A percentile compares a stretch with the other conserved stretches of the same genome.
Conservation (phyloP, 2,888 invertebrate species). For the Tillus elongatus region DNA sequence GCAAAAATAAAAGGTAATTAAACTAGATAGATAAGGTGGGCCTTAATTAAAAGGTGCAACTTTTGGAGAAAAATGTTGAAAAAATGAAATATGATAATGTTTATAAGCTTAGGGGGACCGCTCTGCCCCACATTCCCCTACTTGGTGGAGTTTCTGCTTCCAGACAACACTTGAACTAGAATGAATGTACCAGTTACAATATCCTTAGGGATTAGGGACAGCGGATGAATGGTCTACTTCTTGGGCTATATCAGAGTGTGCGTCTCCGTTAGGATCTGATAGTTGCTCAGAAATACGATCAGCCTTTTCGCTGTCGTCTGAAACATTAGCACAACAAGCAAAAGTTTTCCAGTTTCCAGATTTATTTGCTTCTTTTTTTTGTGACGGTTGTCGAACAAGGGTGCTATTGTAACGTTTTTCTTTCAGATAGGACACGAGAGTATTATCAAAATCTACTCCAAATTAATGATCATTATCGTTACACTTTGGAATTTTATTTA, state of each 20-base stretch:
- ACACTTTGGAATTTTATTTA: background rate
- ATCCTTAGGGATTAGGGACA: constrained; percentile 14
- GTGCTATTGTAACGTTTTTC: constrained; percentile 17
- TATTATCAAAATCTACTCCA: constrained; percentile 10
- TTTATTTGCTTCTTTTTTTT: constrained; percentile 15
- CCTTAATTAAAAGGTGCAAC: no score
- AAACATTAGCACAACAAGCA: constrained; percentile 13
- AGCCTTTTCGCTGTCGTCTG: constrained; percentile 12
- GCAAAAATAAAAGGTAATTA: no score
- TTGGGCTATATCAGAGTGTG: constrained; percentile 13
- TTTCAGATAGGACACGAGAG: constrained; percentile 16
- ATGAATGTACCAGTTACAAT: constrained; percentile 16
- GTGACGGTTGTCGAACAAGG: constrained; percentile 13
- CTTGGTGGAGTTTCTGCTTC: constrained; percentile 8
- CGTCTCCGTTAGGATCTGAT: constrained; percentile 13
- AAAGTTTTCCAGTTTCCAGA: constrained; percentile 14
- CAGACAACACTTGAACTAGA: constrained; percentile 16
- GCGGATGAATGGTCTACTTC: constrained; percentile 16
- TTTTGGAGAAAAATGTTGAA: no score
- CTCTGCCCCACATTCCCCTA: no score
- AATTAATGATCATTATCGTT: constrained; percentile 1
- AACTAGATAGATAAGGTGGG: no score
- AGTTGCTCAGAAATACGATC: constrained; percentile 12
- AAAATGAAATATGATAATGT: no score
- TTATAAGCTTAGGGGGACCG: no score